A percentile compares a stretch with the other conserved stretches of the same genome.
These are phyloP conservation scores for Zaprionus taronus DNA, from an alignment of 1,140 invertebrate species.

Conservation along the genomic window DNA sequence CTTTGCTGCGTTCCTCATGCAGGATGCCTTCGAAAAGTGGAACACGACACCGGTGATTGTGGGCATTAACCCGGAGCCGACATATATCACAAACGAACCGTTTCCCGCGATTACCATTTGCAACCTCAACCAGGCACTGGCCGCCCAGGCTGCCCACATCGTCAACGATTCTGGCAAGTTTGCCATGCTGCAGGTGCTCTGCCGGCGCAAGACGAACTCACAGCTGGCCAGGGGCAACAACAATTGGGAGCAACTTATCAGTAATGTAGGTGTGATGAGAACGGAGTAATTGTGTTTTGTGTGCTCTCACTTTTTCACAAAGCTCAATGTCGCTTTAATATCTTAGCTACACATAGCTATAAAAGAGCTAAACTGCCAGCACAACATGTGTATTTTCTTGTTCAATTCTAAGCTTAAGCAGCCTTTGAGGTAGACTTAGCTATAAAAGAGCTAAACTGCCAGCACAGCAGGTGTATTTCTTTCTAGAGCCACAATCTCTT, in stretches of 20 bases:
- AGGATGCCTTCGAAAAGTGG: constrained; percentile 75
- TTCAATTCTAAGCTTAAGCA: no score
- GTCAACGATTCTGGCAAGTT: constrained; percentile 41
- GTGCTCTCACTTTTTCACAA: no score
- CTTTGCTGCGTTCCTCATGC: constrained; percentile 61
- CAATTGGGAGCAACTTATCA: constrained; percentile 73
- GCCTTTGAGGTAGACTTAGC: no score
- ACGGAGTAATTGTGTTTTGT: no score
- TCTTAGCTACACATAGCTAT: no score
- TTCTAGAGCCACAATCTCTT: no score
- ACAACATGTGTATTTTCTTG: no score
- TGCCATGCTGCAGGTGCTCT: constrained; percentile 86
- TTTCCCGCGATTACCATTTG: constrained; percentile 79
- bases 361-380: no score
- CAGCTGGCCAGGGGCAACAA: constrained; percentile 13
- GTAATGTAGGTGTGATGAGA: constrained; percentile 55
- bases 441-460: no score
- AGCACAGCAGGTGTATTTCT: no score
- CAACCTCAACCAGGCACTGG: constrained; percentile 73
- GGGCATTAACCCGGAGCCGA: constrained; percentile 71
- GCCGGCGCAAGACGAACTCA: constrained; percentile 84
- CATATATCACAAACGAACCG: constrained; percentile 71
- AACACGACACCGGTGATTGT: constrained; percentile 72
- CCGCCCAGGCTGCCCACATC: constrained; percentile 37
- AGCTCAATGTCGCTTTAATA: no score